A percentile compares a stretch with the other conserved stretches of the same genome.
Evolutionary conservation across 1,140 invertebrate genomes (phyloP).

Genomic region (Brachionus koreanus): DNA sequence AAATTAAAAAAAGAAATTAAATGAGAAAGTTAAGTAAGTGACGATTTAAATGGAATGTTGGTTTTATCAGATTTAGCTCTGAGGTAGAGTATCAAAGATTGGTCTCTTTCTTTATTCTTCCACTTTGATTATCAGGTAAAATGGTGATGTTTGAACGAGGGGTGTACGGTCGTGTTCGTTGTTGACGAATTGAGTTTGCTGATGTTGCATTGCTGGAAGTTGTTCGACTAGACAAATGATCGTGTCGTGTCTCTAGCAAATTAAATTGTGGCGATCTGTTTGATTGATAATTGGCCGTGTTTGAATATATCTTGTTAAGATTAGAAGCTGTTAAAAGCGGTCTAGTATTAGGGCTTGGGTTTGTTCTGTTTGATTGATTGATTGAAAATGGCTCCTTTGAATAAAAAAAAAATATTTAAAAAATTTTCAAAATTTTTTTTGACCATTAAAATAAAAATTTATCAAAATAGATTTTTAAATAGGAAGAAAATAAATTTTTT

Average conservation of each 20-base stretch:
- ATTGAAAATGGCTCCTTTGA: background rate
- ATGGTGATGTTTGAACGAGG: constrained; percentile 1
- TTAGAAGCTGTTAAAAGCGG: constrained; percentile 7
- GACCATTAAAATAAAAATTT: no score
- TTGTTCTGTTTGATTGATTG: constrained; percentile 10
- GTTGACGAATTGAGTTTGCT: background rate
- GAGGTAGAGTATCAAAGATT: background rate
- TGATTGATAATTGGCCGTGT: background rate
- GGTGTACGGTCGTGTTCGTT: constrained; percentile 20
- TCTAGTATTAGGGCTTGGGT: background rate
- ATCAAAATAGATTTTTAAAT: no score
- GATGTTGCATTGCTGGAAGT: background rate
- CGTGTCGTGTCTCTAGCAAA: background rate
- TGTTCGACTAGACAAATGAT: background rate
- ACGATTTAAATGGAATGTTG: background rate
- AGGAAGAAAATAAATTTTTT: no score
- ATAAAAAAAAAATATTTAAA: background rate
- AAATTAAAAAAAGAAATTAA: background rate
- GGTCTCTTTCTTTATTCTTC: constrained; percentile 35
- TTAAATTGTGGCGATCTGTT: background rate
- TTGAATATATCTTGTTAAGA: constrained; percentile 1
- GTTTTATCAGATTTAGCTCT: background rate
- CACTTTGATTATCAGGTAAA: constrained; percentile 27
- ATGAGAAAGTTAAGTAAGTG: background rate
- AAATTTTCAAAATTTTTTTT: no score